Conservation (phyloP, 2,888 invertebrate species). For the Drosophila subquinaria region DNA sequence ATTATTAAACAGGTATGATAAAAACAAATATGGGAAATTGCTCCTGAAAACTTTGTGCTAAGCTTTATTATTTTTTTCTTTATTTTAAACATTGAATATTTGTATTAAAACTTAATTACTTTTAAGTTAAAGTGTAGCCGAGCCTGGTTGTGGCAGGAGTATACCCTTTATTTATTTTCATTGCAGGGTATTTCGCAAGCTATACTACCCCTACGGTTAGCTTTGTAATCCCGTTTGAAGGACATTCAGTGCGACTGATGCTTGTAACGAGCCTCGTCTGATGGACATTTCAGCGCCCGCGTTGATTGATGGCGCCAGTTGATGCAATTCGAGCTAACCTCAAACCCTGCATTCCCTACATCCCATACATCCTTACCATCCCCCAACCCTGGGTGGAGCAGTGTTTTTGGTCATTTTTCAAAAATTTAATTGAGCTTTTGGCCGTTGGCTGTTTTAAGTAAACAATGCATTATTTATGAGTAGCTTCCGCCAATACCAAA, state of each 20-base stretch:
- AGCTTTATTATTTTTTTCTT: no score
- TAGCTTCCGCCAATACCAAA: conserved; percentile 38
- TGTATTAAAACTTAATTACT: no score
- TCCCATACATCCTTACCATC: background rate
- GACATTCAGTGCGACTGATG: conserved; percentile 34
- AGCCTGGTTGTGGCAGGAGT: no score
- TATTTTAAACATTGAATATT: no score
- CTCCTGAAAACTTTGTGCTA: no score
- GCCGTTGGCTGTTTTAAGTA: conserved; percentile 64
- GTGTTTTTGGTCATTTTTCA: conserved; percentile 66
- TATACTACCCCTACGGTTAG: background rate
- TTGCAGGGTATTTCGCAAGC: conserved; percentile 7
- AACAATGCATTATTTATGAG: conserved; percentile 77
- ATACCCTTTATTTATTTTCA: no score
- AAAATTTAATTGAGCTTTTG: conserved; percentile 75
- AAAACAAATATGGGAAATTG: no score
- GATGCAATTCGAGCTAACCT: conserved; percentile 44
- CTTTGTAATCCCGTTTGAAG: conserved; percentile 17
- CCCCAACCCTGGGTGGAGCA: background rate
- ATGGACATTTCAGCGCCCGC: conserved; percentile 45
- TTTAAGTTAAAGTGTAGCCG: no score
- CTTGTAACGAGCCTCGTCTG: conserved; percentile 56
- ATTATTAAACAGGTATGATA: no score
- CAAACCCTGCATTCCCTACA: background rate
- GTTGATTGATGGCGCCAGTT: conserved; percentile 68